phyloP scores from a whole-genome alignment of 1,140 invertebrate genomes.

The Achroia grisella region DNA sequence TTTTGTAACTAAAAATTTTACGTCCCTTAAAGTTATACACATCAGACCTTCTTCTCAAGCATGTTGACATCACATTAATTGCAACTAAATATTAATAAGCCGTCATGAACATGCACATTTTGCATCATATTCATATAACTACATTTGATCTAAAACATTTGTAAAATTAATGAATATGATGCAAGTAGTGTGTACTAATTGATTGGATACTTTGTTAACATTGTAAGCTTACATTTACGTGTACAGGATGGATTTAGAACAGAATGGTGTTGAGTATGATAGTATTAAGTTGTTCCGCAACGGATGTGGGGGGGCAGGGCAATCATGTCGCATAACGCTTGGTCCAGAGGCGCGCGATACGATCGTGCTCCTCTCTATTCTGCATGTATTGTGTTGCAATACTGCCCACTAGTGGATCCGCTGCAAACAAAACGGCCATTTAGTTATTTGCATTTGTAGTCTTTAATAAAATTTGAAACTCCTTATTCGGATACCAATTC shows the following conservation, averaged over 20 bases:
- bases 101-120: constrained; percentile 23
- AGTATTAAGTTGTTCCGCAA: constrained; percentile 27
- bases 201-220: constrained; percentile 23
- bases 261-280: constrained; percentile 59
- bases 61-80: constrained; percentile 50
- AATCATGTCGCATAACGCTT: constrained; percentile 97
- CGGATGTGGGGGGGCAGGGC: constrained; percentile 15
- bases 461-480: too few relatives aligned
- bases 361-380: constrained; percentile 97
- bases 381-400: constrained; percentile 98
- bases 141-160: neutral
- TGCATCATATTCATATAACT: constrained; percentile 19
- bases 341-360: constrained; percentile 98
- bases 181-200: constrained; percentile 23
- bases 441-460: too few relatives aligned
- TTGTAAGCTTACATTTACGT: constrained; percentile 56
- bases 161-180: constrained; percentile 14
- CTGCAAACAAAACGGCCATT: constrained; percentile 72
- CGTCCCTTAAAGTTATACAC: constrained; percentile 39
- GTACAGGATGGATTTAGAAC: constrained; percentile 59
- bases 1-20: constrained; percentile 33
- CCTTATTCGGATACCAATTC: too few relatives aligned
- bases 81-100: constrained; percentile 57
- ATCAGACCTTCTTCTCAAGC: constrained; percentile 40
- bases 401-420: constrained; percentile 97